These are phyloP conservation scores for Barypeithes pellucidus DNA, from an alignment of 2,888 invertebrate species.

Conservation along the genomic window DNA sequence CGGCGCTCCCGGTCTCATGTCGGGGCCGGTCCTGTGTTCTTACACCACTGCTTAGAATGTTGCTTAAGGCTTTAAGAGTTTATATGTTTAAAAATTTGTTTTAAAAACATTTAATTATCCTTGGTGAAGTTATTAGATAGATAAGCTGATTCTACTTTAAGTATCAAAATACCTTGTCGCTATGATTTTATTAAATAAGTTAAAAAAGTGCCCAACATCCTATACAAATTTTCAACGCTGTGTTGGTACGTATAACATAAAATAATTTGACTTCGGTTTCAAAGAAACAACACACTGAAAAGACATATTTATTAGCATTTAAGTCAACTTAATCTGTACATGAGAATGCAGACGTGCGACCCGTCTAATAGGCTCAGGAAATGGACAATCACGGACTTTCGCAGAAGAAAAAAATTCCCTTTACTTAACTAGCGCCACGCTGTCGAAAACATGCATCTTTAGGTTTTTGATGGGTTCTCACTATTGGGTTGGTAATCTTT, in stretches of 20 bases:
- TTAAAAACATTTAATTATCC: too few relatives aligned
- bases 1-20: too few relatives aligned
- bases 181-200: background rate
- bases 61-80: too few relatives aligned
- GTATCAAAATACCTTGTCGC: too few relatives aligned
- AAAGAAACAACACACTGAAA: constrained; percentile 39
- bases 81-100: too few relatives aligned
- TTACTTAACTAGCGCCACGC: constrained; percentile 52
- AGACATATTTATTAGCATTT: constrained; percentile 59
- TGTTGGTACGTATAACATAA: background rate
- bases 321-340: constrained; percentile 57
- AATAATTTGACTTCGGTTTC: constrained; percentile 29
- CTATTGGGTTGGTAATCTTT: background rate
- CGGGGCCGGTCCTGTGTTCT: too few relatives aligned
- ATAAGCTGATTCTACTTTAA: too few relatives aligned
- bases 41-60: too few relatives aligned
- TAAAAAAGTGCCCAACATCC: constrained; percentile 3
- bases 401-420: constrained; percentile 47
- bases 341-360: constrained; percentile 57
- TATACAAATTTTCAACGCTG: constrained; percentile 17
- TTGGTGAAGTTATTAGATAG: too few relatives aligned
- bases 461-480: constrained; percentile 31
- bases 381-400: constrained; percentile 52
- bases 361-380: constrained; percentile 54
- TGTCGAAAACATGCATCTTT: constrained; percentile 46